phyloP scores from a whole-genome alignment of 64 coral and sea anemone species.

The Porites australiensis region DNA sequence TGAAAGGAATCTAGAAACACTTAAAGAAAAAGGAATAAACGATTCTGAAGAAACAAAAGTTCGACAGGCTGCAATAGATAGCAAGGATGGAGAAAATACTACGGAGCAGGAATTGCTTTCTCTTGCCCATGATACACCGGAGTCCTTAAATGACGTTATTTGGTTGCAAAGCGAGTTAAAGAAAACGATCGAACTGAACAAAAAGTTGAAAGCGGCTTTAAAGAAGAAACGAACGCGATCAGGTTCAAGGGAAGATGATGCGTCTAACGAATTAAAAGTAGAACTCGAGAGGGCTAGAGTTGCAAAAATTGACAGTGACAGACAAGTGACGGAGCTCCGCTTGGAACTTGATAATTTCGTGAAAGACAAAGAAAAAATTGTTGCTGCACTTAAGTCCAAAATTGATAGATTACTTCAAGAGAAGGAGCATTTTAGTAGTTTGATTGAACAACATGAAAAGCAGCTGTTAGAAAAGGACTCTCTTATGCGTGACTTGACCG shows the following conservation, averaged over 20 bases:
- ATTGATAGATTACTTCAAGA: conserved; percentile 30
- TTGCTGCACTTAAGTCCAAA: conserved; percentile 37
- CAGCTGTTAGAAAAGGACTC: conserved; percentile 70
- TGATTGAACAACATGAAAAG: conserved; percentile 48
- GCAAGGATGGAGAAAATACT: neutral
- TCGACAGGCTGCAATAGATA: neutral
- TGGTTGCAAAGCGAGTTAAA: conserved; percentile 57
- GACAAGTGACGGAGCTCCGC: conserved; percentile 50
- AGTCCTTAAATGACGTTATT: conserved; percentile 13
- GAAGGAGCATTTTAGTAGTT: conserved; percentile 52
- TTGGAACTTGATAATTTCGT: conserved; percentile 72
- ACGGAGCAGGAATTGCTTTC: neutral
- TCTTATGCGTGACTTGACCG: conserved; percentile 32
- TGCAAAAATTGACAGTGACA: conserved; percentile 58
- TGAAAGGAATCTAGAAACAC: neutral
- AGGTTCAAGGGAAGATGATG: conserved; percentile 28
- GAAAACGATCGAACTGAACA: conserved; percentile 24
- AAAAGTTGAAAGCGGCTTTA: conserved; percentile 60
- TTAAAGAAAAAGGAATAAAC: neutral
- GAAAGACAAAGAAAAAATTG: conserved; percentile 75
- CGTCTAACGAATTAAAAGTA: conserved; percentile 20
- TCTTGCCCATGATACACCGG: neutral
- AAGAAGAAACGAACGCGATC: conserved; percentile 60
- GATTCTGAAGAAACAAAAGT: neutral
- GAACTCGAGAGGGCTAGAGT: conserved; percentile 52